A percentile compares a stretch with the other conserved stretches of the same genome.
These are phyloP conservation scores for Mastomys coucha DNA, from an alignment of 2,113 vertebrate species.

Conservation along the genomic window DNA sequence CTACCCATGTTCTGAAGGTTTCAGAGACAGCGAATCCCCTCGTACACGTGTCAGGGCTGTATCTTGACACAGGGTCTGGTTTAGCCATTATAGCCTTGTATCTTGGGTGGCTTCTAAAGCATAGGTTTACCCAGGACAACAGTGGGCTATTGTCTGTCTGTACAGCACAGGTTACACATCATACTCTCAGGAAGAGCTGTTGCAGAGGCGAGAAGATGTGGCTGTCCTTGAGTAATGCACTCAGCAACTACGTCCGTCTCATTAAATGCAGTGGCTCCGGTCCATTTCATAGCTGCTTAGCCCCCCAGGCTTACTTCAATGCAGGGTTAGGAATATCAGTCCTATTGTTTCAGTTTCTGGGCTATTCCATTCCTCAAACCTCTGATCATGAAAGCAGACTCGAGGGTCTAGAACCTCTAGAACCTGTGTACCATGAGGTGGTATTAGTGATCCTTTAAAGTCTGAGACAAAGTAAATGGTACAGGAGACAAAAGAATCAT, in stretches of 20 bases:
- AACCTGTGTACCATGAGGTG: background rate
- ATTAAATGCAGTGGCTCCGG: background rate
- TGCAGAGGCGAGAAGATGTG: no score
- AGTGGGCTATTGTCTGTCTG: background rate
- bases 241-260: no score
- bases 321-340: background rate
- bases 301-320: background rate
- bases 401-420: background rate
- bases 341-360: slow-evolving; percentile 14
- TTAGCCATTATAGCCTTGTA: background rate
- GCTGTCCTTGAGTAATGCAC: no score
- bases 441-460: background rate
- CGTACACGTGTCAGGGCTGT: no score
- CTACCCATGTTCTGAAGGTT: background rate
- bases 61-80: background rate
- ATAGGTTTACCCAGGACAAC: background rate
- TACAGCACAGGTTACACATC: background rate
- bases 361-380: background rate
- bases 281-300: background rate
- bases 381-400: background rate
- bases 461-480: no score
- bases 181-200: background rate
- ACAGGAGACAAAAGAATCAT: background rate
- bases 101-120: background rate
- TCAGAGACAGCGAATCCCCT: background rate